Evolutionary conservation across 1,140 invertebrate genomes (phyloP).

Genomic region (Apis laboriosa): DNA sequence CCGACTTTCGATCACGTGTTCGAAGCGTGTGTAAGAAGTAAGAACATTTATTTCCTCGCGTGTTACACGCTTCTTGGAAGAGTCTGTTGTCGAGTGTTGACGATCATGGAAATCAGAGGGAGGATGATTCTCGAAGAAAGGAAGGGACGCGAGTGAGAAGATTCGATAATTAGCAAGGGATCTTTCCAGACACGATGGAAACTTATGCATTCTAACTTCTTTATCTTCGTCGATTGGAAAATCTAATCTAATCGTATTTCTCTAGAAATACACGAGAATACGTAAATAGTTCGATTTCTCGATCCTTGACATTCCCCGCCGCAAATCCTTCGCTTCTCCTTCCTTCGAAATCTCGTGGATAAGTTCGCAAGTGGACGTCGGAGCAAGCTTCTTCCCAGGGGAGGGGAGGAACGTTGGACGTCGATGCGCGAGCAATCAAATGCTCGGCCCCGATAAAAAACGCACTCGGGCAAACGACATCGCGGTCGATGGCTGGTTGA

Average conservation of each 20-base stretch:
- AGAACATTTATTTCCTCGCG: neutral
- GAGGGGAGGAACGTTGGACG: neutral
- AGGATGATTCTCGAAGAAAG: neutral
- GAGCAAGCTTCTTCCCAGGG: constrained; percentile 3
- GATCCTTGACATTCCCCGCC: neutral
- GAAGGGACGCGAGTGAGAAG: neutral
- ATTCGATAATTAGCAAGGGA: neutral
- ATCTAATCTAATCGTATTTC: too few species aligned
- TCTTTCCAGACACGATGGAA: accelerated
- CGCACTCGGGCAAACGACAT: constrained; percentile 20
- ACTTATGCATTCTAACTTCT: neutral
- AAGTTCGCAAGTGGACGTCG: constrained; percentile 16
- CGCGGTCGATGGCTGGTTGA: neutral
- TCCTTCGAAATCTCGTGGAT: neutral
- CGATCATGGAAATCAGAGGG: neutral
- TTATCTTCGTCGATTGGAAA: too few species aligned
- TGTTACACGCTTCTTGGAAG: neutral
- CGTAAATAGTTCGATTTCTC: too few species aligned
- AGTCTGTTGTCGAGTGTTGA: neutral
- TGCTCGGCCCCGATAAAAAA: constrained; percentile 22
- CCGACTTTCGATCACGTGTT: constrained; percentile 27
- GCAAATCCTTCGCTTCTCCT: neutral
- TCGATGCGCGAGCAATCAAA: constrained; percentile 40
- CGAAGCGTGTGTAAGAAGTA: neutral
- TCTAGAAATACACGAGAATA: too few species aligned